Evolutionary conservation across 2,888 invertebrate genomes (phyloP), one percentile per base, ranked within the genome.

Genomic region (Rhagophthalmus giganteus): DNA sequence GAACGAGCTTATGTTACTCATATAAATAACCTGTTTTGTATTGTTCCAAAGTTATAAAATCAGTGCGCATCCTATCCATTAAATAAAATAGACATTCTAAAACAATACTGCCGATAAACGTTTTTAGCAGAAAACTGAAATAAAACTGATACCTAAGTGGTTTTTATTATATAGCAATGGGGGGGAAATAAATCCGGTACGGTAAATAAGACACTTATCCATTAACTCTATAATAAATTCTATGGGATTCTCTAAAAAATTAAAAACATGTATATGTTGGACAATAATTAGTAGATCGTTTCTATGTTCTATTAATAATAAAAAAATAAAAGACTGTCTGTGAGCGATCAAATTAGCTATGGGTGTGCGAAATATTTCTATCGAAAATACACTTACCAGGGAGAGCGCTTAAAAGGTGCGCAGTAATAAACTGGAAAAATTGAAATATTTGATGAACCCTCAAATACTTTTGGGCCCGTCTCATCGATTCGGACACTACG

Each of bases 371-470:
- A n/a, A n/a, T n/a, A n/a, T n/a, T n/a, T n/a, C n/a, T n/a, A n/a
- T n/a, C n/a, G n/a, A n/a, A 24, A 6, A 7, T 6, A 24, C 7
- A 41, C 38, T 28, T 57, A 67, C 67, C 65, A 42, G 77, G 74
- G 46, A 69, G 63, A 7, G 71, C 69, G 14, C 72, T 70, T 20
- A 77, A 57, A 24, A 78, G 57, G 55, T 78, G 77, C 1, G 75
- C 70, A 37, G 74, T 70, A 37, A 79, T 65, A 61, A 76, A 78
- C 57, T 75, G 73, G 58, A 76, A 76, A 26, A 78, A 72, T 51
- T 78, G 73, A 54, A 71, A 74, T 34, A 78, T 74, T 31, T 71
- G 72, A 41, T 74, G 76, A 1, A 66, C 57, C 13, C 69, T 61
- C 31, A 78, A 61, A 62, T 77, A 79, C 13, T 58, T 61, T 25